phyloP scores from a whole-genome alignment of 2,797 vertebrate genomes.

The Brotula barbata region DNA sequence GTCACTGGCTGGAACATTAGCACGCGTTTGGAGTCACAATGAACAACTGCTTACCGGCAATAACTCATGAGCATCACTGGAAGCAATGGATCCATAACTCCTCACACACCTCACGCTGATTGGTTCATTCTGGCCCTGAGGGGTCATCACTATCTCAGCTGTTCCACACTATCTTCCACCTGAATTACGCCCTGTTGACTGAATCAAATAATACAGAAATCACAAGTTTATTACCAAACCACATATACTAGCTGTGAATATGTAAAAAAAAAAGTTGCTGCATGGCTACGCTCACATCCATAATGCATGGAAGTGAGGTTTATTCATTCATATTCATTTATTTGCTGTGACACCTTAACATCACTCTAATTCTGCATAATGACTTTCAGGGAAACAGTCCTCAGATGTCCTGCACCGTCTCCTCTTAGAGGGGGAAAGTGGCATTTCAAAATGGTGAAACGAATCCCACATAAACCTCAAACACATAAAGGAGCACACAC shows the following conservation, averaged over 20 bases:
- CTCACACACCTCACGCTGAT: constrained; percentile 29
- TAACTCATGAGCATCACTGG: too few relatives aligned
- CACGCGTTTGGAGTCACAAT: constrained; percentile 12
- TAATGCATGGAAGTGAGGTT: too few relatives aligned
- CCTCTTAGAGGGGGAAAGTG: neutral
- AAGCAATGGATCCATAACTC: constrained; percentile 40
- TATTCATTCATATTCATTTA: constrained; percentile 10
- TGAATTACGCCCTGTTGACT: constrained; percentile 19
- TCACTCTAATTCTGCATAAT: neutral
- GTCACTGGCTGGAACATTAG: too few relatives aligned
- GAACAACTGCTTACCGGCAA: too few relatives aligned
- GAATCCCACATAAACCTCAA: neutral
- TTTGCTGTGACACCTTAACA: constrained; percentile 1
- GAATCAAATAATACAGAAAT: constrained; percentile 29
- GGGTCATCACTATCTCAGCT: constrained; percentile 21
- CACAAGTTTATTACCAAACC: constrained; percentile 19
- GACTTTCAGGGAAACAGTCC: neutral
- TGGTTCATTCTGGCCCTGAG: constrained; percentile 43
- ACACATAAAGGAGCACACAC: neutral
- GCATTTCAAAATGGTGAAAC: neutral
- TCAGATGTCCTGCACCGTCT: neutral
- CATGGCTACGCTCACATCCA: neutral
- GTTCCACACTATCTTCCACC: constrained; percentile 39
- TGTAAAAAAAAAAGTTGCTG: neutral
- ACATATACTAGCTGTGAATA: constrained; percentile 2